These are phyloP conservation scores for Chlorodrepanis virens DNA, from an alignment of 2,113 vertebrate species.

Conservation along the genomic window DNA sequence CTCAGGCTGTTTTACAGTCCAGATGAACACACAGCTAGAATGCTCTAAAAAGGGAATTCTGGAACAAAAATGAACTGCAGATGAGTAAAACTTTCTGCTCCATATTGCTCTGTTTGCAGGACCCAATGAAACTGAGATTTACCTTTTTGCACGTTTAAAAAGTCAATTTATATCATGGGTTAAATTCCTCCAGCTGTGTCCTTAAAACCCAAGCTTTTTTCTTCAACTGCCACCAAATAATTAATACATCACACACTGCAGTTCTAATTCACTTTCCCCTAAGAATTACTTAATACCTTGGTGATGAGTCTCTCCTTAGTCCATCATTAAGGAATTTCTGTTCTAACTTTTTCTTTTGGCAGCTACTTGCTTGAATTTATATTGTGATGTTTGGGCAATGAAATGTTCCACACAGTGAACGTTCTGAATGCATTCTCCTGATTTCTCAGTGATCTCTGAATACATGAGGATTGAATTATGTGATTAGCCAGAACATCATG, in stretches of 20 bases:
- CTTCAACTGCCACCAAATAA: background rate
- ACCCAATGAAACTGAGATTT: background rate
- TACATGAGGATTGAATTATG: background rate
- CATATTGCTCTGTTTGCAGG: background rate
- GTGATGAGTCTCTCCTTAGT: slow-evolving; percentile 15
- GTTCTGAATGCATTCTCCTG: background rate
- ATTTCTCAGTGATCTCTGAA: background rate
- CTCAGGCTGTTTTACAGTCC: background rate
- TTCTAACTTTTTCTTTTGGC: slow-evolving; percentile 25
- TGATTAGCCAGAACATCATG: background rate
- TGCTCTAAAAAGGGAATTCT: background rate
- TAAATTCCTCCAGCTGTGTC: slow-evolving; percentile 13
- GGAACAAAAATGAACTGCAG: background rate
- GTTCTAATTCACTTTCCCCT: background rate
- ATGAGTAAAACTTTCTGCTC: background rate
- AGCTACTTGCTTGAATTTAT: background rate
- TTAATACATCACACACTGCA: background rate
- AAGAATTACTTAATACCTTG: slow-evolving; percentile 30
- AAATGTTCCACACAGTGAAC: background rate
- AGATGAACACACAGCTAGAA: background rate
- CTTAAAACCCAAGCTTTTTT: background rate
- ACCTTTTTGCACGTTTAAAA: background rate
- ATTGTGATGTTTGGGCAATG: background rate
- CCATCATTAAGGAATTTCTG: slow-evolving; percentile 35
- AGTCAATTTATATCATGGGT: background rate